Evolutionary conservation across 2,113 vertebrate genomes (phyloP), one percentile per base, ranked within the genome.

Genomic region (Triplophysa siluroides): DNA sequence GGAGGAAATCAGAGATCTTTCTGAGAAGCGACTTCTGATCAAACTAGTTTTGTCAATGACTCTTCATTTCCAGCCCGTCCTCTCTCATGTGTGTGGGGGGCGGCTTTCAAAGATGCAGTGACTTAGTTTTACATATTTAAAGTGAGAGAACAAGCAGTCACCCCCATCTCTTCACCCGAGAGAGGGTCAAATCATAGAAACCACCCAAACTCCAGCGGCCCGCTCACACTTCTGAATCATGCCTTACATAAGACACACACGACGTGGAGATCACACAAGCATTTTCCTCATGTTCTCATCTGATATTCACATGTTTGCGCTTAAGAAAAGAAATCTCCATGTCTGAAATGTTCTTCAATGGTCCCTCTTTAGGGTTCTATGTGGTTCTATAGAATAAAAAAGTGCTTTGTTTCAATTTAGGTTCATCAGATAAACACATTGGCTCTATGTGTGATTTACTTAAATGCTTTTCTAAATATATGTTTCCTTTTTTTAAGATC

Each of bases 101-200:
- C 11, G 3, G 29, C 66, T 69, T 50, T 47, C 47, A 50, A 69
- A 69, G 21, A 69, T 69, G 66, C n/a, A 8, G 19, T 67, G 41
- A 62, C 12, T 50, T 52, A 52, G 50, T 52, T 18, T 52, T 3
- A 50, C 14, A 50, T 86, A 87, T 68, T 85, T 50, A 71, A 81
- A 78, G 63, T 69, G 81, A 78, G 66, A 3, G 38, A 81, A 75
- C 84, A 81, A 87, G 88, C 86, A 83, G 85, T 88, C 87, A 87
- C 79, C 79, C 72, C 79, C 71, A 78, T 78, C 47, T 64, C 61
- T 70, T 80, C 74, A n/a, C 84, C 89, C 80, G 82, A 81, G 86
- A 88, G 87, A 86, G 88, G 85, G 86, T 87, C 86, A 43, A 58
- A 43, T 58, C 47, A 52, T 50, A 74, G 70, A 75, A 63, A 56